These are phyloP conservation scores for Odontophorus gujanensis DNA, from an alignment of 2,113 vertebrate genomes.

Conservation along the genomic window DNA sequence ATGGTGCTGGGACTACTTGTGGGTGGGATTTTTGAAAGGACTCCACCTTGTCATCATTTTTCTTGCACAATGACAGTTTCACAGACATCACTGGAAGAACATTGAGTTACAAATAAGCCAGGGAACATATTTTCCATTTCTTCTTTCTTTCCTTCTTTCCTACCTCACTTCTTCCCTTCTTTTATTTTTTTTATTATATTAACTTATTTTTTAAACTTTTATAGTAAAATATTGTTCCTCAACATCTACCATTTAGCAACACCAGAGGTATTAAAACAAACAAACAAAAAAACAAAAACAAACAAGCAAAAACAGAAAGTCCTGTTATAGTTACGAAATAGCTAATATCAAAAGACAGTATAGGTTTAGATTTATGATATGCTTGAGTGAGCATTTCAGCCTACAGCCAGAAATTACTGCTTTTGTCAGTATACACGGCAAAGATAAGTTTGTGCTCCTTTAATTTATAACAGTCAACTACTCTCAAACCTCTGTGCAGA, in stretches of 20 bases:
- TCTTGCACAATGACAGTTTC: background rate
- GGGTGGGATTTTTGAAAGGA: background rate
- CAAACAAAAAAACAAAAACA: background rate
- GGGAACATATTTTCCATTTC: accelerated
- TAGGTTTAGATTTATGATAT: background rate
- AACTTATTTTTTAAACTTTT: background rate
- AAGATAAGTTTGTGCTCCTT: background rate
- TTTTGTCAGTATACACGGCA: background rate
- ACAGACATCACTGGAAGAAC: background rate
- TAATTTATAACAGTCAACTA: background rate
- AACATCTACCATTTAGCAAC: background rate
- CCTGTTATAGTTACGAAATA: background rate
- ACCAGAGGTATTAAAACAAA: background rate
- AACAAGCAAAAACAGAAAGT: background rate
- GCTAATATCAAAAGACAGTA: background rate
- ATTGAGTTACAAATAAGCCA: background rate
- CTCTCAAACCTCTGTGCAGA: background rate
- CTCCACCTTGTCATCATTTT: background rate
- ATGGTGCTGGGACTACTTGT: background rate
- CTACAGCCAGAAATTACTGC: background rate
- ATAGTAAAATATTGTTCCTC: background rate
- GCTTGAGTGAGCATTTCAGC: background rate
- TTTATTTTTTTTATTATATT: background rate
- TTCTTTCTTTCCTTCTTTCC: no score
- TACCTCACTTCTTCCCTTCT: accelerated